A percentile compares a stretch with the other conserved stretches of the same genome.
phyloP scores from a whole-genome alignment of 1,140 invertebrate species.

The Anthonomus grandis region DNA sequence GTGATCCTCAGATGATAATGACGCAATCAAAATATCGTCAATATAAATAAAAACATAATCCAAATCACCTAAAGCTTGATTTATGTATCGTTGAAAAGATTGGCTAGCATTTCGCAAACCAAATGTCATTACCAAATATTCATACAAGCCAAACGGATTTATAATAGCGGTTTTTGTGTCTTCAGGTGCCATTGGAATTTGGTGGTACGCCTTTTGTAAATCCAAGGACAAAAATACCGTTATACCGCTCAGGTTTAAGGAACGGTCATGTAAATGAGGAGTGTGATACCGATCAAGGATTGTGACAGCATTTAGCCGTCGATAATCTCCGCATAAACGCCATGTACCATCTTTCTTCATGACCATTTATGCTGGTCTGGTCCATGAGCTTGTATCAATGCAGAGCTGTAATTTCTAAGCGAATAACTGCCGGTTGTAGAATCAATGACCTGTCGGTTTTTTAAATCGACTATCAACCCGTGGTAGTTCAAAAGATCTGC shows the following conservation, averaged over 20 bases:
- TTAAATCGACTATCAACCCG: conserved; percentile 42
- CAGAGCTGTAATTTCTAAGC: not conserved
- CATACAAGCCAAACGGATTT: not conserved
- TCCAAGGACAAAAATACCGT: conserved; percentile 47
- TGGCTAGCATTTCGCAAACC: not conserved
- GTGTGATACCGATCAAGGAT: conserved; percentile 42
- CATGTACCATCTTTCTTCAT: conserved; percentile 45
- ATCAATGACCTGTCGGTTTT: conserved; percentile 40
- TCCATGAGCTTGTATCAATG: conserved; percentile 42
- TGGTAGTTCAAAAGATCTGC: conserved; percentile 47
- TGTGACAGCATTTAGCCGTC: conserved; percentile 50
- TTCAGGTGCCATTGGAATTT: conserved; percentile 38
- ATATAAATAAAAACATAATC: conserved; percentile 49
- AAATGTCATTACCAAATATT: not conserved
- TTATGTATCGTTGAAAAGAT: conserved; percentile 50
- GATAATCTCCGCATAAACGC: conserved; percentile 49
- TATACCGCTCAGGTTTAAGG: conserved; percentile 31
- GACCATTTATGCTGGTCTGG: conserved; percentile 47
- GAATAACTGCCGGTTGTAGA: not conserved
- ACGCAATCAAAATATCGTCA: conserved; percentile 56
- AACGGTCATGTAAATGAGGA: conserved; percentile 7
- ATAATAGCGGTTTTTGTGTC: conserved; percentile 34
- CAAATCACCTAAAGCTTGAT: conserved; percentile 43
- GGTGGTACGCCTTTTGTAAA: conserved; percentile 49
- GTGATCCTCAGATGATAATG: conserved; percentile 16